Evolutionary conservation across 2,797 vertebrate genomes (phyloP).

Genomic region (Xenentodon cancila): DNA sequence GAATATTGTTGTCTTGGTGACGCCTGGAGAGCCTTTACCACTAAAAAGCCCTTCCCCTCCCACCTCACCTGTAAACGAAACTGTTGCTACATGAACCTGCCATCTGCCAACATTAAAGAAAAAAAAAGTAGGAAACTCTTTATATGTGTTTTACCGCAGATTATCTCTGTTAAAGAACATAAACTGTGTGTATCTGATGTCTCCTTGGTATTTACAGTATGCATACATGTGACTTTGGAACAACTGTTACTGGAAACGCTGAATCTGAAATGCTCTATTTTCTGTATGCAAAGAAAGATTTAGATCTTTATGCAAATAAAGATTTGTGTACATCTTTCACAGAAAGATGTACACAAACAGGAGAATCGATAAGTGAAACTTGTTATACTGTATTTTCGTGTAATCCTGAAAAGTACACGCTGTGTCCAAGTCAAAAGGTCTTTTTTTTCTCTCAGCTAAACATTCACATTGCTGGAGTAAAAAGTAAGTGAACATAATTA

Average conservation of each 20-base stretch:
- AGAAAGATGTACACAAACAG: too few species aligned
- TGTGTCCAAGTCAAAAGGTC: too few species aligned
- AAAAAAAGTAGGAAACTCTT: not conserved
- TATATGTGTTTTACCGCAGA: conserved; percentile 21
- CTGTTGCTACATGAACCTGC: not conserved
- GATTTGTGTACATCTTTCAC: too few species aligned
- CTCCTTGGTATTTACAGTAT: conserved; percentile 39
- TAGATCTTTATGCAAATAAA: too few species aligned
- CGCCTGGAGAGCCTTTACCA: conserved; percentile 61
- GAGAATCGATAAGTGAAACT: too few species aligned
- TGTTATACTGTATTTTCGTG: too few species aligned
- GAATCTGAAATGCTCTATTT: too few species aligned
- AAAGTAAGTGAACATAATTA: too few species aligned
- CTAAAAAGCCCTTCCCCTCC: conserved; percentile 71
- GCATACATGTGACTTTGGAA: conserved; percentile 13
- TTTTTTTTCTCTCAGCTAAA: too few species aligned
- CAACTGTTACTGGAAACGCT: conserved; percentile 39
- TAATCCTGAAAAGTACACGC: too few species aligned
- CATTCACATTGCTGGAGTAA: too few species aligned
- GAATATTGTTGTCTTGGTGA: conserved; percentile 75
- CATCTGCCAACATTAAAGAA: not conserved
- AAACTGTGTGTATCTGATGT: not conserved
- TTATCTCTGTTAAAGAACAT: not conserved
- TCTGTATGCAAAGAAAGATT: conserved; percentile 31
- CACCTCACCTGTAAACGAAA: conserved; percentile 44